Percentiles rank a stretch among this genome's conserved stretches.
These are phyloP conservation scores for Echinops telfairi DNA, from an alignment of 2,113 vertebrate genomes.

Conservation along the genomic window DNA sequence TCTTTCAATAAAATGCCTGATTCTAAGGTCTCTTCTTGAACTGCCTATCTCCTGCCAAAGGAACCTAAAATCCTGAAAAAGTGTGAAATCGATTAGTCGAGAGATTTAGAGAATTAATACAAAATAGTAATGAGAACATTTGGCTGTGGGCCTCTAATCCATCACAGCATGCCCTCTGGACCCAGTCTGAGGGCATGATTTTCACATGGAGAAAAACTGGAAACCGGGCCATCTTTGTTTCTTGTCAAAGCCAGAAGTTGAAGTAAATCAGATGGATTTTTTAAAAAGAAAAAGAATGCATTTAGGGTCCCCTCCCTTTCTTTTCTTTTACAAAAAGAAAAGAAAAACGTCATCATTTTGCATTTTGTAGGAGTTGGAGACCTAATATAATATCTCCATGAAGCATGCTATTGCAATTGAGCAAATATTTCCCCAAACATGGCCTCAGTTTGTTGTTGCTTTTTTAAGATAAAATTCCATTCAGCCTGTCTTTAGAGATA, in stretches of 20 bases:
- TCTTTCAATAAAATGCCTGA: not conserved
- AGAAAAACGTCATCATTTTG: conserved; percentile 66
- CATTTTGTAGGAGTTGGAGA: conserved; percentile 49
- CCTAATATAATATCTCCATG: conserved; percentile 71
- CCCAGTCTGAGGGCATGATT: not conserved
- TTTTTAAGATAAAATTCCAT: conserved; percentile 43
- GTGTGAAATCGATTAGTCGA: conserved; percentile 55
- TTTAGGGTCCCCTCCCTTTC: no score
- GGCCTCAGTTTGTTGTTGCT: conserved; percentile 32
- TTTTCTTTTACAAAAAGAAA: conserved; percentile 17
- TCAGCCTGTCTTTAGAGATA: conserved; percentile 28
- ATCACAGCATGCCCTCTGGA: not conserved
- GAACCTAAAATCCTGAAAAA: not conserved
- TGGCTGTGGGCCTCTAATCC: not conserved
- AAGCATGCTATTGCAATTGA: conserved; percentile 73
- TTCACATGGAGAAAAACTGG: conserved; percentile 38
- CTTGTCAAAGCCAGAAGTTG: conserved; percentile 66
- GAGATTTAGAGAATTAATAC: not conserved
- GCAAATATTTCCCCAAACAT: conserved; percentile 63
- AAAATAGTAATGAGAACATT: not conserved
- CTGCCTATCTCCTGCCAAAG: not conserved
- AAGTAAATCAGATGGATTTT: conserved; percentile 59
- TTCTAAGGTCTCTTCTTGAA: conserved; percentile 20
- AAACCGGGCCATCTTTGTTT: conserved; percentile 56
- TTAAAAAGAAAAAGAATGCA: conserved; percentile 50